phyloP scores from a whole-genome alignment of 2,113 vertebrate genomes.

The Phaetusa simplex region DNA sequence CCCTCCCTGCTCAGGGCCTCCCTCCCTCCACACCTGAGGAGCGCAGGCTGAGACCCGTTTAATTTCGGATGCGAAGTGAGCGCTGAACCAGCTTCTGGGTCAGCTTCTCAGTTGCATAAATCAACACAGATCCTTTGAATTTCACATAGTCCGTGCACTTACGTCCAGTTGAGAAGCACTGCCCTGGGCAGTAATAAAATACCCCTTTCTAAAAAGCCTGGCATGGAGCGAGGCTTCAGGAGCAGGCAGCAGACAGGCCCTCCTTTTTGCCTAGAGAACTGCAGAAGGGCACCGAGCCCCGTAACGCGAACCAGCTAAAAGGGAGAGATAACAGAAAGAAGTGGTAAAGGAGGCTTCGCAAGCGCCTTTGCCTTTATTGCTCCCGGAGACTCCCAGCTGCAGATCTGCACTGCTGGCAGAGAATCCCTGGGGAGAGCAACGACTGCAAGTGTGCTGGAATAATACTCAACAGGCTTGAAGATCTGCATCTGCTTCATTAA shows the following conservation, averaged over 20 bases:
- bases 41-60: not conserved
- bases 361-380: not conserved
- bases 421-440: not conserved
- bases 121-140: not conserved
- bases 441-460: not conserved
- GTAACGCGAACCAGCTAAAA: not conserved
- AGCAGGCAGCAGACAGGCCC: not conserved
- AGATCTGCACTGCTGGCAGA: not conserved
- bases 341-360: not conserved
- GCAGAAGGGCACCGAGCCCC: not conserved
- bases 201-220: not conserved
- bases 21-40: not conserved
- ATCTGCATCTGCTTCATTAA: not conserved
- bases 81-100: not conserved
- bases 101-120: not conserved
- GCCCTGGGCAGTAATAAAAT: not conserved
- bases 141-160: not conserved
- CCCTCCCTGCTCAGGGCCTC: not conserved
- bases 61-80: not conserved
- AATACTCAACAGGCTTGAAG: not conserved
- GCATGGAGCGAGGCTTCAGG: not conserved
- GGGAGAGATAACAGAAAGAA: not conserved
- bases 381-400: not conserved
- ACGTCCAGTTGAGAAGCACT: not conserved
- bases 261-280: not conserved